Percentiles rank a stretch among this genome's conserved stretches.
phyloP scores from a whole-genome alignment of 1,140 invertebrate genomes.

The Arion vulgaris region DNA sequence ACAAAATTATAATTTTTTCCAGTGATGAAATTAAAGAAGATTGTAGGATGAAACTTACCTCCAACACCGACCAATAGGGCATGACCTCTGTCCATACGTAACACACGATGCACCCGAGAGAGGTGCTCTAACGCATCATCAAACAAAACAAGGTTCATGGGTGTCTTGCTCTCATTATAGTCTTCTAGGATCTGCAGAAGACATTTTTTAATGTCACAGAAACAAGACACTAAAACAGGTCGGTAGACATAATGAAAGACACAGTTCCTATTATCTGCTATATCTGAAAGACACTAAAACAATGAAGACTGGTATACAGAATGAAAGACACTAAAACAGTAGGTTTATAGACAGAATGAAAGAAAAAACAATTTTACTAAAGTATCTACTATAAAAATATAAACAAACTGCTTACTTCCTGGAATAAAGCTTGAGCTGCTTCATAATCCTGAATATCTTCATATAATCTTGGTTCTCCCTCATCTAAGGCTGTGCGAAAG shows the following conservation, averaged over 20 bases:
- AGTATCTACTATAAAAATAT: no score
- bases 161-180: slow-evolving; percentile 81
- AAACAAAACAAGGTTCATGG: slow-evolving; percentile 86
- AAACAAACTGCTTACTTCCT: slow-evolving; percentile 78
- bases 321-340: no score
- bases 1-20: no score
- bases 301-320: no score
- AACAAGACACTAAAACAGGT: no score
- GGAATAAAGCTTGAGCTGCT: slow-evolving; percentile 86
- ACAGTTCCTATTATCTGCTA: no score
- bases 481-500: slow-evolving; percentile 86
- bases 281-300: no score
- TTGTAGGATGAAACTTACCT: slow-evolving; percentile 75
- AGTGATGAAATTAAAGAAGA: background rate
- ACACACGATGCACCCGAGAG: slow-evolving; percentile 85
- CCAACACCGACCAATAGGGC: slow-evolving; percentile 88
- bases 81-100: slow-evolving; percentile 88
- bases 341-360: no score
- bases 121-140: slow-evolving; percentile 91
- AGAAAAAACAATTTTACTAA: no score
- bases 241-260: no score
- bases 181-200: slow-evolving; percentile 83
- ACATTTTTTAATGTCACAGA: background rate
- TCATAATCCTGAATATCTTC: slow-evolving; percentile 92
- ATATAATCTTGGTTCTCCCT: slow-evolving; percentile 84